Conservation (phyloP, 2,888 invertebrate species). For the Calliopum simillimum region DNA sequence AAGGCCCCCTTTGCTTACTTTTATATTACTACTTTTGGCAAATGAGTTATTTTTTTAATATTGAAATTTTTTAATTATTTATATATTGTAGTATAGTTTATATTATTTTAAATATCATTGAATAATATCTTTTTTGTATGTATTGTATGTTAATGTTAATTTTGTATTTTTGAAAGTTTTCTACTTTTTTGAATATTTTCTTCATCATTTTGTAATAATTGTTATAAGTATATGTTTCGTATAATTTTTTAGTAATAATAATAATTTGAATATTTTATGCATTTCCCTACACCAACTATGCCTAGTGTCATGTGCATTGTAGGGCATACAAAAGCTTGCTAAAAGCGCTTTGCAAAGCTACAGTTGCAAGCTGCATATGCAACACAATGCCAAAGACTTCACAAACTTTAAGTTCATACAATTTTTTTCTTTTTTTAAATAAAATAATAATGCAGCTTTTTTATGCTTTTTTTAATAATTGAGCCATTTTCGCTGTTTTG, state of each 20-base stretch:
- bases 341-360: constrained; percentile 3
- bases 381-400: background rate
- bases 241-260: background rate
- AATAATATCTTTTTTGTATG: background rate
- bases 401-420: background rate
- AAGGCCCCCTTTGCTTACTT: too few relatives aligned
- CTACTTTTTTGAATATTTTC: constrained; percentile 15
- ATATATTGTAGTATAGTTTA: background rate
- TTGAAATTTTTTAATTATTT: background rate
- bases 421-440: too few relatives aligned
- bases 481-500: too few relatives aligned
- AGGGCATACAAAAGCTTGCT: background rate
- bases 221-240: background rate
- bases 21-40: constrained; percentile 14
- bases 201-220: background rate
- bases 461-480: too few relatives aligned
- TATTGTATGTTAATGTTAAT: constrained; percentile 10
- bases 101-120: background rate
- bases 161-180: constrained; percentile 15
- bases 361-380: constrained; percentile 4
- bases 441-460: too few relatives aligned
- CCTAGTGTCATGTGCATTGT: constrained; percentile 7
- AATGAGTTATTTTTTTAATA: constrained; percentile 9
- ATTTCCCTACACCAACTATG: background rate
- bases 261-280: background rate